phyloP scores from a whole-genome alignment of 2,113 vertebrate species.

The Athene cunicularia region DNA sequence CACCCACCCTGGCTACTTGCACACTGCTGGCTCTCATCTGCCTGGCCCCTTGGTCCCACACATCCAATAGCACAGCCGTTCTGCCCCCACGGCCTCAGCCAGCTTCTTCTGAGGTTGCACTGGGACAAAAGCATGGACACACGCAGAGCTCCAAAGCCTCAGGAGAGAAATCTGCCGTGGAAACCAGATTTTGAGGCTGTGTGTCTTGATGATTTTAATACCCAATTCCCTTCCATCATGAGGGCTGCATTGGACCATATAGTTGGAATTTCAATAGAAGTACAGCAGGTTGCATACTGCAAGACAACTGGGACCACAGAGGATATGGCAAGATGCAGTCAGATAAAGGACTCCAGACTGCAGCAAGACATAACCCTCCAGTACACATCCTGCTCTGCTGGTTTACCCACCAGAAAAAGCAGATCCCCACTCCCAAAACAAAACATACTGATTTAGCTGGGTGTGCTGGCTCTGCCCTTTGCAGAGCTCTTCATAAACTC shows the following conservation, averaged over 20 bases:
- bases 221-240: neutral
- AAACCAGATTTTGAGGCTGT: neutral
- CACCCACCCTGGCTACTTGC: neutral
- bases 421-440: neutral
- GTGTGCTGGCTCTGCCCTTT: neutral
- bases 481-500: neutral
- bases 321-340: neutral
- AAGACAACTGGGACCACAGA: neutral
- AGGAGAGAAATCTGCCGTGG: neutral
- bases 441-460: accelerated
- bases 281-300: neutral
- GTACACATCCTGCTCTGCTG: neutral
- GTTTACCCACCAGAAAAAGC: neutral
- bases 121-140: neutral
- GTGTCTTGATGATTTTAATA: neutral
- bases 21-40: accelerated
- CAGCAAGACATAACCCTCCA: neutral
- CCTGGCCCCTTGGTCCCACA: neutral
- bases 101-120: neutral
- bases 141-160: neutral
- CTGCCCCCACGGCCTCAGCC: accelerated
- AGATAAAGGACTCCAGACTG: neutral
- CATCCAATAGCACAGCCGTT: neutral
- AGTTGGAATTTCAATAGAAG: neutral
- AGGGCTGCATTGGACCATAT: accelerated